Conservation (phyloP, 2,888 invertebrate species). For the Dusona sp. region DNA sequence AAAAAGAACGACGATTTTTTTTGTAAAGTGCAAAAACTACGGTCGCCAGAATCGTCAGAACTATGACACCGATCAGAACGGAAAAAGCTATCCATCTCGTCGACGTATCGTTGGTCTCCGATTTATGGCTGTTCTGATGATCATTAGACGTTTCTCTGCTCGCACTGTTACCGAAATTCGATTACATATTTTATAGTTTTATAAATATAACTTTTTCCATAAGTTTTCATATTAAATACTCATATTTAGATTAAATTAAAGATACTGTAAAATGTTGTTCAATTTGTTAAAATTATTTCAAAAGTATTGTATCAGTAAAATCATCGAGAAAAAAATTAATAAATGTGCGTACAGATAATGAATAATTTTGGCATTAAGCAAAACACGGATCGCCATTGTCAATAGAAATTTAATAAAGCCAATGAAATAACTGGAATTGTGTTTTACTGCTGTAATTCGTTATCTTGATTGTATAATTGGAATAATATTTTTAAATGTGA, state of each 20-base stretch:
- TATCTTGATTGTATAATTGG: no score
- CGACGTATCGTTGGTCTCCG: slow-evolving; percentile 35
- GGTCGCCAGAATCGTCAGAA: slow-evolving; percentile 60
- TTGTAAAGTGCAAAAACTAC: slow-evolving; percentile 67
- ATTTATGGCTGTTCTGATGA: background rate
- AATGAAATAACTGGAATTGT: no score
- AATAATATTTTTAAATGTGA: background rate
- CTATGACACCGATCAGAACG: slow-evolving; percentile 63
- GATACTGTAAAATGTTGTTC: no score
- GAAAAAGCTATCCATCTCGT: slow-evolving; percentile 69
- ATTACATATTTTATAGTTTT: background rate
- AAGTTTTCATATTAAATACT: background rate
- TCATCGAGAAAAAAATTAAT: background rate
- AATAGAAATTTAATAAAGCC: no score
- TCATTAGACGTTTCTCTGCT: background rate
- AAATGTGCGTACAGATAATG: no score
- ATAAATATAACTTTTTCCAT: background rate
- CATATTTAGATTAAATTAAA: background rate
- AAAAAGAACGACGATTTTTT: slow-evolving; percentile 52
- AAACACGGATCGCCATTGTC: no score
- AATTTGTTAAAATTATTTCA: no score
- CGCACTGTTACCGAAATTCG: background rate
- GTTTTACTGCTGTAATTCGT: no score
- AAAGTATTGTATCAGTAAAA: no score
- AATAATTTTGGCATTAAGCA: no score